A percentile compares a stretch with the other conserved stretches of the same genome.
Evolutionary conservation across 1,140 invertebrate genomes (phyloP).

Genomic region (Dysdera silvatica): DNA sequence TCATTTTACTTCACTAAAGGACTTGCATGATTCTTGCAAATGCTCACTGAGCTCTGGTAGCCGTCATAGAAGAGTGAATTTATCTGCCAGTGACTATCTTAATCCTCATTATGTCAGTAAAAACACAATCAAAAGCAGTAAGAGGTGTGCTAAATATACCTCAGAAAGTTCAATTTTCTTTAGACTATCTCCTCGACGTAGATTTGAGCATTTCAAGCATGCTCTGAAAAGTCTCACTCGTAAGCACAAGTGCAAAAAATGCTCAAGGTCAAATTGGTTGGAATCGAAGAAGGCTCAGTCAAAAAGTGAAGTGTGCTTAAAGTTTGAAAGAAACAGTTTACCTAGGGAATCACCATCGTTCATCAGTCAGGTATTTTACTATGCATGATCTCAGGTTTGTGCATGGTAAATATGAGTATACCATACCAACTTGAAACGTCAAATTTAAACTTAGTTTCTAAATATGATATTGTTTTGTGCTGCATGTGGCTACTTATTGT

Average conservation of each 20-base stretch:
- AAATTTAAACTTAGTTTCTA: no score
- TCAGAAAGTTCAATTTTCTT: constrained; percentile 24
- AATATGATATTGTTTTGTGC: no score
- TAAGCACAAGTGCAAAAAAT: constrained; percentile 6
- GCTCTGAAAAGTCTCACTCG: constrained; percentile 7
- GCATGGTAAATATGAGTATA: no score
- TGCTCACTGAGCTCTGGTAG: constrained; percentile 9
- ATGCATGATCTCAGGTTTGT: no score
- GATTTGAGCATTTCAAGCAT: constrained; percentile 19
- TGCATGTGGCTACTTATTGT: no score
- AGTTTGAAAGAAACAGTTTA: no score
- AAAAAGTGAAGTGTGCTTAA: no score
- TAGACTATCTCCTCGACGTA: constrained; percentile 10
- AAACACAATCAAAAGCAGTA: not conserved
- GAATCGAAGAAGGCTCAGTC: no score
- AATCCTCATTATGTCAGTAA: not conserved
- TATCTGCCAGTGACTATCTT: constrained; percentile 11
- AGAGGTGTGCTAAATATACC: not conserved
- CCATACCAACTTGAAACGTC: no score
- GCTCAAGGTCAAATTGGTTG: no score
- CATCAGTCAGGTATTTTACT: no score
- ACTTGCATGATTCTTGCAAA: constrained; percentile 15
- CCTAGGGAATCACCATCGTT: no score
- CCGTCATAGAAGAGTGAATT: not conserved
- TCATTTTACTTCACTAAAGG: constrained; percentile 21